Conservation (phyloP, 2,888 invertebrate genomes). For the Neoascia interrupta region DNA sequence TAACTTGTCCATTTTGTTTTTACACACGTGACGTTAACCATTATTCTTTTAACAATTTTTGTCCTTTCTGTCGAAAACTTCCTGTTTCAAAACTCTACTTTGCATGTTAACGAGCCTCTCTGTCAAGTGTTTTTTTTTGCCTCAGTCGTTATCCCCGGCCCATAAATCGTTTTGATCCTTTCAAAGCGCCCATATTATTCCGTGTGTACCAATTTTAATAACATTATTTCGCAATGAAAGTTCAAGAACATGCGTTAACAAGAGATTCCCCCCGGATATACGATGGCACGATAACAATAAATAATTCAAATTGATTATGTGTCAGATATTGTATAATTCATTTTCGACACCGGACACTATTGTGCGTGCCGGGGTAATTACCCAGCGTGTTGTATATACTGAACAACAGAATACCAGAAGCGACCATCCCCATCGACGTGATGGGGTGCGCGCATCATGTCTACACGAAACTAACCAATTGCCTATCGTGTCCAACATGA, state of each 20-base stretch:
- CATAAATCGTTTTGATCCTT: too few species aligned
- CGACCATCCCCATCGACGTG: neutral
- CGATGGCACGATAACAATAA: conserved; percentile 40
- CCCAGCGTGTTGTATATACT: too few species aligned
- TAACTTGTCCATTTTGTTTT: too few species aligned
- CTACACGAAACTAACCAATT: conserved; percentile 61
- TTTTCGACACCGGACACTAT: conserved; percentile 46
- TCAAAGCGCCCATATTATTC: conserved; percentile 10
- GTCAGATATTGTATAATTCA: conserved; percentile 67
- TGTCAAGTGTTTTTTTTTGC: too few species aligned
- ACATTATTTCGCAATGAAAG: conserved; percentile 49
- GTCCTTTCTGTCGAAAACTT: too few species aligned
- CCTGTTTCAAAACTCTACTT: too few species aligned
- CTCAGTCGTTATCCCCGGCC: too few species aligned
- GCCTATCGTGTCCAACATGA: conserved; percentile 68
- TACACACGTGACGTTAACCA: too few species aligned
- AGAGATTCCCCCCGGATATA: conserved; percentile 43
- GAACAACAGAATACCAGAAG: too few species aligned
- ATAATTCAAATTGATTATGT: conserved; percentile 69
- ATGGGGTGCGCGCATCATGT: conserved; percentile 14
- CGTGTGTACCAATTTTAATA: conserved; percentile 51
- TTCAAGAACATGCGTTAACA: conserved; percentile 54
- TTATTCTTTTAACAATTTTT: too few species aligned
- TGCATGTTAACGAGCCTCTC: too few species aligned
- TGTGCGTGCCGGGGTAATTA: conserved; percentile 60